Evolutionary conservation across 2,888 invertebrate genomes (phyloP).

Genomic region (Autographa pulchrina): DNA sequence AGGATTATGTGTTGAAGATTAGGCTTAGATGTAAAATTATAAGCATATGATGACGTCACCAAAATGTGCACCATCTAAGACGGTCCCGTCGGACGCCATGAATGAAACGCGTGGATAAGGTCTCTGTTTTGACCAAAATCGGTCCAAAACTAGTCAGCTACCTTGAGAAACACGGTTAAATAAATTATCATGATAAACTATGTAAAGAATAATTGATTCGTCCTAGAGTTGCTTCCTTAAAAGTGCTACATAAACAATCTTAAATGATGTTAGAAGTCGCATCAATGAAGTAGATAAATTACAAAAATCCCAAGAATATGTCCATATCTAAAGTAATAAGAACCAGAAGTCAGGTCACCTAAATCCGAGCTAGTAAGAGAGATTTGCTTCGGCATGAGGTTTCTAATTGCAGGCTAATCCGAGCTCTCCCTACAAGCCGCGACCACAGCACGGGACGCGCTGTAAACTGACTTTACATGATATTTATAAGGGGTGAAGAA

Average conservation of each 20-base stretch:
- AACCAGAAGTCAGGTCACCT: constrained; percentile 26
- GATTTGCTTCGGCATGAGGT: constrained; percentile 55
- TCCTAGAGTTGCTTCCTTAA: too few relatives aligned
- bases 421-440: constrained; percentile 48
- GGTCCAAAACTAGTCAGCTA: too few relatives aligned
- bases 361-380: constrained; percentile 22
- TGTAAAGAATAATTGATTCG: too few relatives aligned
- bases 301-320: too few relatives aligned
- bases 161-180: too few relatives aligned
- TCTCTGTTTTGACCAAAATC: too few relatives aligned
- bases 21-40: background rate
- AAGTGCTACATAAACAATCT: too few relatives aligned
- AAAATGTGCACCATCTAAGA: background rate
- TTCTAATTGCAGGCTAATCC: constrained; percentile 70
- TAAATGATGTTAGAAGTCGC: too few relatives aligned
- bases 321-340: background rate
- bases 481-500: background rate
- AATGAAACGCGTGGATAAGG: too few relatives aligned
- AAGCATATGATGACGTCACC: background rate
- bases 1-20: background rate
- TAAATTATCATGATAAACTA: too few relatives aligned
- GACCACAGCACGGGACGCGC: constrained; percentile 22
- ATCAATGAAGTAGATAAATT: too few relatives aligned
- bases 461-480: constrained; percentile 37
- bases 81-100: too few relatives aligned